Percentiles rank a stretch among this genome's conserved stretches.
These are phyloP conservation scores for Apostichopus parvimensis DNA, from an alignment of 35 echinoderm and acorn worm species.

Conservation along the genomic window DNA sequence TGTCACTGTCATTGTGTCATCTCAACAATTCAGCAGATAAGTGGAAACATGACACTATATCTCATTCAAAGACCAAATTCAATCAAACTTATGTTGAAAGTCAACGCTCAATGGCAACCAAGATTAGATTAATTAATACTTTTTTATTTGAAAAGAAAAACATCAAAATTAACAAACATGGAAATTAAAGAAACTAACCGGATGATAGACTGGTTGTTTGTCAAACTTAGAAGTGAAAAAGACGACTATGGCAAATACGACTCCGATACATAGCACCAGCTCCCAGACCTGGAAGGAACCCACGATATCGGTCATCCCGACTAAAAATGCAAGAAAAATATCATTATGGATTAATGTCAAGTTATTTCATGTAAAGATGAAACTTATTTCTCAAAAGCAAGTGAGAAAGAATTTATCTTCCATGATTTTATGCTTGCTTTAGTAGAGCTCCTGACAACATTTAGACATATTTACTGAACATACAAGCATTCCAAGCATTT, in stretches of 20 bases:
- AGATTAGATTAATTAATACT: background rate
- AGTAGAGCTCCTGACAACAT: too few relatives aligned
- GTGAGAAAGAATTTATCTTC: too few relatives aligned
- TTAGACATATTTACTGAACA: too few relatives aligned
- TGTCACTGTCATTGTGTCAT: too few relatives aligned
- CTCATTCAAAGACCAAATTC: too few relatives aligned
- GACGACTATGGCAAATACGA: constrained; percentile 62
- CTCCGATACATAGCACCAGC: constrained; percentile 58
- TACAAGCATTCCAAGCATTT: too few relatives aligned
- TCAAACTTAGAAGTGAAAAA: constrained; percentile 77
- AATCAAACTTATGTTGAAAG: background rate
- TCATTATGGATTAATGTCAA: too few relatives aligned
- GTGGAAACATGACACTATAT: too few relatives aligned
- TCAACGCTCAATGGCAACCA: background rate
- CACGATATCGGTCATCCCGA: constrained; percentile 37
- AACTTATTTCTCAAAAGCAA: too few relatives aligned
- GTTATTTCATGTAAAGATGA: too few relatives aligned
- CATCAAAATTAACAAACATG: background rate
- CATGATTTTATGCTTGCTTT: too few relatives aligned
- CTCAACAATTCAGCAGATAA: too few relatives aligned
- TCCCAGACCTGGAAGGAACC: constrained; percentile 72
- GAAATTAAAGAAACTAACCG: constrained; percentile 11
- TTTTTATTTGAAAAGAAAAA: background rate
- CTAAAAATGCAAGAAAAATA: constrained; percentile 33
- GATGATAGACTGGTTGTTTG: constrained; percentile 81